A percentile compares a stretch with the other conserved stretches of the same genome.
These are phyloP conservation scores for Melangyna quadrimaculata DNA, from an alignment of 2,888 invertebrate species.

Conservation along the genomic window DNA sequence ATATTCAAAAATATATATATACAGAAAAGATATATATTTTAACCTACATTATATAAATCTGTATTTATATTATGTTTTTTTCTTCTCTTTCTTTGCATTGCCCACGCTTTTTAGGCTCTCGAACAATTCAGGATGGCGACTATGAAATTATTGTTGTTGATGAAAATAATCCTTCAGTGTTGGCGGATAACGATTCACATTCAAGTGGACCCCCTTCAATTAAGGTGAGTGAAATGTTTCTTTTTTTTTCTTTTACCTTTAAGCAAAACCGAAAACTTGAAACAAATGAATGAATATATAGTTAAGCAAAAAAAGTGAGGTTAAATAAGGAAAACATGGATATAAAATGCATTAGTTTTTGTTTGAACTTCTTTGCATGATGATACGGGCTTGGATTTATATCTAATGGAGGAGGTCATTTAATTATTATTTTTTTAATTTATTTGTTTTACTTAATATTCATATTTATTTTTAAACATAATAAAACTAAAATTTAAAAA, in stretches of 20 bases:
- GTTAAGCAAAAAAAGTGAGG: conserved; percentile 46
- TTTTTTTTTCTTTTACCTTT: background rate
- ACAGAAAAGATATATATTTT: background rate
- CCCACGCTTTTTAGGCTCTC: conserved; percentile 75
- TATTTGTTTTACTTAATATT: conserved; percentile 35
- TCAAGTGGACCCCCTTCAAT: conserved; percentile 90
- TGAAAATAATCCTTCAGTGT: conserved; percentile 91
- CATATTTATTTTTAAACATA: conserved; percentile 22
- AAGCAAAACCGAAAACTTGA: conserved; percentile 19
- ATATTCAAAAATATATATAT: conserved; percentile 19
- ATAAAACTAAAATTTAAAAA: conserved; percentile 67
- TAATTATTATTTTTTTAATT: conserved; percentile 19
- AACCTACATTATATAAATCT: background rate
- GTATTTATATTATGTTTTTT: background rate
- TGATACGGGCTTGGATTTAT: background rate
- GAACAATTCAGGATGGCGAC: conserved; percentile 88
- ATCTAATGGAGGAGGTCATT: background rate
- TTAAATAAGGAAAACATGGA: conserved; percentile 12
- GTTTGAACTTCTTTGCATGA: conserved; percentile 44
- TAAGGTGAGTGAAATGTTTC: conserved; percentile 85
- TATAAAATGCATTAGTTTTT: conserved; percentile 1
- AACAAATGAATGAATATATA: conserved; percentile 70
- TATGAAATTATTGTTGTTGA: conserved; percentile 95
- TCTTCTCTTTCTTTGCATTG: background rate
- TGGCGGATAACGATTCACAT: conserved; percentile 90